Evolutionary conservation across 2,797 vertebrate genomes (phyloP).

Genomic region (Euthynnus affinis): DNA sequence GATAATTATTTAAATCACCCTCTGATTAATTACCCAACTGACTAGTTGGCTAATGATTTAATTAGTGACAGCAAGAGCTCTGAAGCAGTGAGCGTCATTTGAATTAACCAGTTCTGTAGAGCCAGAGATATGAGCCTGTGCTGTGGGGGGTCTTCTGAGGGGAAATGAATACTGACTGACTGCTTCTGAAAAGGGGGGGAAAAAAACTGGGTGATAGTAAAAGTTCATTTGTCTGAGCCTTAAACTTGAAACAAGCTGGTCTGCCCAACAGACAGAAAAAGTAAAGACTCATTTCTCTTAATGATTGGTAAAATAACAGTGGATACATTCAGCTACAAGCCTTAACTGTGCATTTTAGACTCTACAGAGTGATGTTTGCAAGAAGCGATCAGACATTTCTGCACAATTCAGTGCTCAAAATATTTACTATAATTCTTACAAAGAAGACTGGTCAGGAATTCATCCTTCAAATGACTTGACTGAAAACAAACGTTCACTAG

Average conservation of each 20-base stretch:
- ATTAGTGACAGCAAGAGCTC: constrained; percentile 71
- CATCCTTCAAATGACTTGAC: not conserved
- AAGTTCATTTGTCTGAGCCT: constrained; percentile 57
- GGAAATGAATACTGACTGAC: constrained; percentile 50
- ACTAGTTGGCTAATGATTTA: constrained; percentile 77
- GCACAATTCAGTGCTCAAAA: not conserved
- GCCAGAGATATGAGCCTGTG: constrained; percentile 43
- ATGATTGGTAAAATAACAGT: constrained; percentile 39
- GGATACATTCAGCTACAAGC: constrained; percentile 3
- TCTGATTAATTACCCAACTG: constrained; percentile 77
- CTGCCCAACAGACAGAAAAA: constrained; percentile 44
- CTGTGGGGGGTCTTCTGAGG: constrained; percentile 49
- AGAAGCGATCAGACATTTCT: not conserved
- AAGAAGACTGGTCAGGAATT: not conserved
- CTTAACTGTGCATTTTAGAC: not conserved
- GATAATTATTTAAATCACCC: constrained; percentile 77
- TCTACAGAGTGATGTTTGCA: not conserved
- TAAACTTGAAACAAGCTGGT: constrained; percentile 54
- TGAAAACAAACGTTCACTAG: not conserved
- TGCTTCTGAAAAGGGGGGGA: constrained; percentile 9
- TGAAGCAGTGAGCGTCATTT: constrained; percentile 51
- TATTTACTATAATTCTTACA: not conserved
- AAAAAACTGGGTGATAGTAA: constrained; percentile 31
- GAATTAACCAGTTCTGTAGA: constrained; percentile 58
- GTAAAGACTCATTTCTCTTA: constrained; percentile 26